Percentiles rank a stretch among this genome's conserved stretches.
These are phyloP conservation scores for Callinectes sapidus DNA, from an alignment of 2,888 invertebrate genomes.

Conservation along the genomic window DNA sequence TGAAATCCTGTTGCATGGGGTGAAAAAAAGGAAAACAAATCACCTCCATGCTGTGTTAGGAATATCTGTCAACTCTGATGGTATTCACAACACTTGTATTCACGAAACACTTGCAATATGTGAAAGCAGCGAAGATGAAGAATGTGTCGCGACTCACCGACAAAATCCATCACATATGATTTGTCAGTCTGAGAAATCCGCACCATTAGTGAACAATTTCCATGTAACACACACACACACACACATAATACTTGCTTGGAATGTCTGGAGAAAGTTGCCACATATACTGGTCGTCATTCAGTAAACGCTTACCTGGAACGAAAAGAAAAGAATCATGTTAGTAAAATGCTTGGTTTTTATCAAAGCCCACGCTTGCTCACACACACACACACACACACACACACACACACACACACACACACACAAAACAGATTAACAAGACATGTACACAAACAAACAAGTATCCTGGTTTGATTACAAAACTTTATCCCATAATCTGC, in stretches of 20 bases:
- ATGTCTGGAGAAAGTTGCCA: too few species aligned
- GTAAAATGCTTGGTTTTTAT: too few species aligned
- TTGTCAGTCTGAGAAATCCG: not conserved
- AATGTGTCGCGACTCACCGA: not conserved
- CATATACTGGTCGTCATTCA: too few species aligned
- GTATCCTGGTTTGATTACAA: constrained; percentile 27
- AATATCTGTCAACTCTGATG: too few species aligned
- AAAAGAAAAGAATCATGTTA: too few species aligned
- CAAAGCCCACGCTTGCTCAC: not conserved
- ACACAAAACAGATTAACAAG: constrained; percentile 29
- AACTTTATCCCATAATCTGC: constrained; percentile 14
- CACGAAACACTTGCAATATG: not conserved
- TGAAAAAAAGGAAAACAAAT: too few species aligned
- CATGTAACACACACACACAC: constrained; percentile 1
- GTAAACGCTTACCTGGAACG: too few species aligned
- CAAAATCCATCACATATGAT: not conserved
- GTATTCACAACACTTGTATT: not conserved
- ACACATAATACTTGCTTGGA: not conserved
- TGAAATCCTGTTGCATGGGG: too few species aligned
- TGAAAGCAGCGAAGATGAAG: not conserved
- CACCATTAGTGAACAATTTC: not conserved
- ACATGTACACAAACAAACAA: not conserved
- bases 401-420: constrained; percentile 37
- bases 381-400: constrained; percentile 24
- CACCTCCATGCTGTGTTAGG: too few species aligned